Percentiles rank a stretch among this genome's conserved stretches.
Evolutionary conservation across 2,797 vertebrate genomes (phyloP).

Genomic region (Catostomus latipinnis): DNA sequence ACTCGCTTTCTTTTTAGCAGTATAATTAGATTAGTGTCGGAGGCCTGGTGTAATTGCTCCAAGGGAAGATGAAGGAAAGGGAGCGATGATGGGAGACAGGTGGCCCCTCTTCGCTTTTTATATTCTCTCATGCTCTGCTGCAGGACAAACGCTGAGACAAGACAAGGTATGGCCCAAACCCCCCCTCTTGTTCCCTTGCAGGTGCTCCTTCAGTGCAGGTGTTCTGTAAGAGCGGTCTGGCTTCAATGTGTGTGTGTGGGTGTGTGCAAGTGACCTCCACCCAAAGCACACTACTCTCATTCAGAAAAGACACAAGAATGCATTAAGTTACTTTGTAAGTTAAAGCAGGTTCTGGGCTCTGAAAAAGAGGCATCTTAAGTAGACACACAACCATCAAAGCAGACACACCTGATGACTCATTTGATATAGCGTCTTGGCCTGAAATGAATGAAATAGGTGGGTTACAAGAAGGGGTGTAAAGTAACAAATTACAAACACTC

Average conservation of each 20-base stretch:
- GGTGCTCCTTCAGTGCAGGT: constrained; percentile 51
- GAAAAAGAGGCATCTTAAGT: not conserved
- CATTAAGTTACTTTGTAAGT: constrained; percentile 3
- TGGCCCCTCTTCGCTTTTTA: constrained; percentile 39
- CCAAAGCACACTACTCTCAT: not conserved
- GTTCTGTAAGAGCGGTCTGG: constrained; percentile 28
- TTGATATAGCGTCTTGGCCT: not conserved
- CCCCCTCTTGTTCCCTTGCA: constrained; percentile 26
- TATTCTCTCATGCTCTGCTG: constrained; percentile 27
- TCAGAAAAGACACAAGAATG: not conserved
- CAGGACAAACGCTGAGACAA: constrained; percentile 48
- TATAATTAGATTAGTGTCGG: constrained; percentile 60
- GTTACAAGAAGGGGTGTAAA: too few relatives aligned
- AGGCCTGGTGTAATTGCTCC: constrained; percentile 51
- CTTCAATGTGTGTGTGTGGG: constrained; percentile 19
- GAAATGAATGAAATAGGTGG: not conserved
- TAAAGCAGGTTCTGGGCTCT: not conserved
- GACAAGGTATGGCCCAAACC: constrained; percentile 41
- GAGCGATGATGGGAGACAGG: constrained; percentile 53
- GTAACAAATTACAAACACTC: too few relatives aligned
- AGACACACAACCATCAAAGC: not conserved
- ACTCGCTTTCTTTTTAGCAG: constrained; percentile 59
- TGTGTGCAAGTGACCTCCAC: constrained; percentile 16
- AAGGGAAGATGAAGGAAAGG: constrained; percentile 52
- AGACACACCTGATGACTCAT: not conserved